Percentiles rank a stretch among this genome's conserved stretches.
Conservation (phyloP, 1,140 invertebrate genomes). For the Drosophila asahinai region DNA sequence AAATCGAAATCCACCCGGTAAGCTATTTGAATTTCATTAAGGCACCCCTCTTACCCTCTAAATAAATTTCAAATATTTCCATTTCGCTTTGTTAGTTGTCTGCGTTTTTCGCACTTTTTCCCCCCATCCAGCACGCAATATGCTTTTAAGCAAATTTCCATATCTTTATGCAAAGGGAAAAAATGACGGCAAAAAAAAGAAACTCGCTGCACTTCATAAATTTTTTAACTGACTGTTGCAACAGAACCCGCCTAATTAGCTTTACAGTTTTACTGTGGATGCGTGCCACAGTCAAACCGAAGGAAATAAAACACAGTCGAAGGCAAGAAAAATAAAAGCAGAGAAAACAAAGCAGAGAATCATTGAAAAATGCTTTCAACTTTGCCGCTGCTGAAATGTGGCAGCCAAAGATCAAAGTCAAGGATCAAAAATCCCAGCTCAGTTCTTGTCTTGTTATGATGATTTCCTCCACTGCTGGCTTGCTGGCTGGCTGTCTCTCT, state of each 20-base stretch:
- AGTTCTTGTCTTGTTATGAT: conserved; percentile 76
- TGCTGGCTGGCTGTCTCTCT: conserved; percentile 12
- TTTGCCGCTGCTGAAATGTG: conserved; percentile 63
- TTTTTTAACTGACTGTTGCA: conserved; percentile 69
- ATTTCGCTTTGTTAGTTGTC: conserved; percentile 65
- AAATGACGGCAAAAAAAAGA: conserved; percentile 6
- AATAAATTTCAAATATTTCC: conserved; percentile 60
- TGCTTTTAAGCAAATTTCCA: conserved; percentile 50
- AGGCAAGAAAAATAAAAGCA: neutral
- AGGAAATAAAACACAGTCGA: conserved; percentile 15
- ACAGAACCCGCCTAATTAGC: conserved; percentile 62
- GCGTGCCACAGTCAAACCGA: conserved; percentile 43
- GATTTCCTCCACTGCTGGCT: conserved; percentile 43
- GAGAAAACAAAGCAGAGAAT: conserved; percentile 17
- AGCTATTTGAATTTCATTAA: conserved; percentile 56
- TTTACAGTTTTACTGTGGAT: conserved; percentile 63
- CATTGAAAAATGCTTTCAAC: conserved; percentile 72
- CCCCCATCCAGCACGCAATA: conserved; percentile 58
- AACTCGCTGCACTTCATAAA: conserved; percentile 82
- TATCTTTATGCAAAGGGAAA: conserved; percentile 47
- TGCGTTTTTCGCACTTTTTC: conserved; percentile 65
- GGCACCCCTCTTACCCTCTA: neutral
- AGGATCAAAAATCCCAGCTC: conserved; percentile 69
- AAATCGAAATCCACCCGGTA: conserved; percentile 20
- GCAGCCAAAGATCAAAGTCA: conserved; percentile 80